Evolutionary conservation across 2,888 invertebrate species (phyloP), one percentile per base, ranked within the genome.

Genomic region (Euzophera pinguis): DNA sequence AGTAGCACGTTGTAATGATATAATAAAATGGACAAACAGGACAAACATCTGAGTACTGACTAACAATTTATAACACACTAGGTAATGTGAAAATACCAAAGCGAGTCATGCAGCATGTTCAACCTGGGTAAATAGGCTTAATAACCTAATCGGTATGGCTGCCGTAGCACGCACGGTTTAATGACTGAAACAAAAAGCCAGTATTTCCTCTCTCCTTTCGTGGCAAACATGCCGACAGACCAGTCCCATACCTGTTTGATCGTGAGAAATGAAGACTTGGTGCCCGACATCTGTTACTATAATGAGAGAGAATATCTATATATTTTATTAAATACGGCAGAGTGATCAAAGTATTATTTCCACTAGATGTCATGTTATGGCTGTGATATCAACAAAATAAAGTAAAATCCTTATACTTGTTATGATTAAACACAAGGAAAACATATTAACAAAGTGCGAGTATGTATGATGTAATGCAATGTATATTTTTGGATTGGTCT

Each of bases 241-340:
- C 77, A 79, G 80, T 86, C 73, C 59, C 60, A 60, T 63, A 82
- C 82, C 78, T 79, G 84, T 83, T 73, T 50, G 34, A 27, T 27
- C 71, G 81, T 86, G 88, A 86, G 86, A 86, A 86, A 84, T 81
- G 83, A 72, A 76, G 67, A 73, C 81, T 76, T 66, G 65, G 13
- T 38, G 27, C 10, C 38, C 38, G 29, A 22, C 48, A 51, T 43
- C 17, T 37, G 43, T 49, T 41, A 17, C 12, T 50, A 29, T 50
- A 45, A 45, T 32, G 16, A 32, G 22, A 22, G 22, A 12, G 14
- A 2, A 37, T 29, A 6, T 4, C 29, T 4, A 29, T 29, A 4
- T 29, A 29, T 29, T 29, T 29, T n/a, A n/a, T n/a, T n/a, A n/a
- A n/a, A n/a, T 22, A 22, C 5, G 2, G 22, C 22, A 22, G 5